Evolutionary conservation across 2,888 invertebrate genomes (phyloP), one percentile per base, ranked within the genome.

Genomic region (Osedax frankpressi): DNA sequence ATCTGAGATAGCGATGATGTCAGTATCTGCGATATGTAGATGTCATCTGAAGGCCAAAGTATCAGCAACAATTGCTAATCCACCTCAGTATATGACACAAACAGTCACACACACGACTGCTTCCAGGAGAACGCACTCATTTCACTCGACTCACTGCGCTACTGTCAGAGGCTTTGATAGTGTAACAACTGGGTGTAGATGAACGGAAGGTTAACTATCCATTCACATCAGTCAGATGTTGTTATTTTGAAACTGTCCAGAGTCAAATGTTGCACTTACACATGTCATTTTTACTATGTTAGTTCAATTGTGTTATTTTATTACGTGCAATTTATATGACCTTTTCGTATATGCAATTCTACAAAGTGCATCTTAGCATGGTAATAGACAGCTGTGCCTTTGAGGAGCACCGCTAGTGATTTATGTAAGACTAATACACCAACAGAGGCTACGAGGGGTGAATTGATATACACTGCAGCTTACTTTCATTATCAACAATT

Each of bases 1-100:
- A 2, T 65, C 65, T 65, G 65, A 65, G 65, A 65, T 65, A 65
- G 65, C n/a, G 14, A 14, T 65, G 65, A 14, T 65, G 65, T 19
- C 63, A n/a, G 28, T 65, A 65, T 65, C 65, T 65, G 65, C 2
- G 65, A 65, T 65, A 11, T 14, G 65, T n/a, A 24, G 65, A 65
- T 19, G 19, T 65, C 24, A 65, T 1, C 65, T 24, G 65, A 65
- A 65, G 65, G 24, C 25, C 24, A 65, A 19, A 19, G 24, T 24
- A 65, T 65, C 65, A 65, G 65, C 2, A 65, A 65, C 24, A 2
- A 65, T 1, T n/a, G 24, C 65, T 65, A 65, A 65, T 65, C 65
- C n/a, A 2, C 25, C 59, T 59, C 65, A 19, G 2, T 24, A 11
- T 1, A 65, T 65, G 28, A 28, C 27, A 14, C 65, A 65, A 14